A percentile compares a stretch with the other conserved stretches of the same genome.
phyloP scores from a whole-genome alignment of 2,888 invertebrate genomes.

The Strigamia maritima region DNA sequence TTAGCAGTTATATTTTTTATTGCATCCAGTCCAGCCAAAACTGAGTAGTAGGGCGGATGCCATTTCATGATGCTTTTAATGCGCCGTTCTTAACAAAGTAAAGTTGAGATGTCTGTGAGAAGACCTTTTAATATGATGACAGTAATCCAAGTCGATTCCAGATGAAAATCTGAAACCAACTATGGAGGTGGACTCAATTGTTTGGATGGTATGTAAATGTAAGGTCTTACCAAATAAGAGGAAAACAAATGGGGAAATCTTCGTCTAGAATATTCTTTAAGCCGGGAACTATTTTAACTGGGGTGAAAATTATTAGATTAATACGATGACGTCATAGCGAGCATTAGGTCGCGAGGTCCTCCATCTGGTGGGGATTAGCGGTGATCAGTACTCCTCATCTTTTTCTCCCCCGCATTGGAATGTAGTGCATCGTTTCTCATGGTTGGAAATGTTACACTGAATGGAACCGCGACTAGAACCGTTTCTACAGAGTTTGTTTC shows the following conservation, averaged over 20 bases:
- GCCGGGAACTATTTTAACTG: not conserved
- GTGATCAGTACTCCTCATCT: not conserved
- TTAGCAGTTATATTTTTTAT: not conserved
- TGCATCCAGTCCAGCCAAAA: not conserved
- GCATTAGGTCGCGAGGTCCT: conserved; percentile 15
- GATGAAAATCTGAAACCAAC: not conserved
- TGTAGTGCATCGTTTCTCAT: conserved; percentile 10
- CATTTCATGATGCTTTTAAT: not conserved
- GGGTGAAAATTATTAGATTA: conserved; percentile 8
- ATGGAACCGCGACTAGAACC: not conserved
- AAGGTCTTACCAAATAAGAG: too few species aligned
- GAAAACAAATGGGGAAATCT: too few species aligned
- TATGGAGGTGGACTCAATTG: not conserved
- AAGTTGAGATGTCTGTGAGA: not conserved
- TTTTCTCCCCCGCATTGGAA: conserved; percentile 10
- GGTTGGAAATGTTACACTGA: not conserved
- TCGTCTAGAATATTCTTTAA: not conserved
- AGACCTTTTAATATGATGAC: not conserved
- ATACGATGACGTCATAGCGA: not conserved
- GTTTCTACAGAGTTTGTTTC: not conserved
- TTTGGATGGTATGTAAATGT: not conserved
- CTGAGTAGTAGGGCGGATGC: not conserved
- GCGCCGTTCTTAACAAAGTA: not conserved
- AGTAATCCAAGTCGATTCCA: not conserved
- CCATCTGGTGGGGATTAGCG: conserved; percentile 4